A percentile compares a stretch with the other conserved stretches of the same genome.
Evolutionary conservation across 2,113 vertebrate species (phyloP).

Genomic region (Calypte anna): DNA sequence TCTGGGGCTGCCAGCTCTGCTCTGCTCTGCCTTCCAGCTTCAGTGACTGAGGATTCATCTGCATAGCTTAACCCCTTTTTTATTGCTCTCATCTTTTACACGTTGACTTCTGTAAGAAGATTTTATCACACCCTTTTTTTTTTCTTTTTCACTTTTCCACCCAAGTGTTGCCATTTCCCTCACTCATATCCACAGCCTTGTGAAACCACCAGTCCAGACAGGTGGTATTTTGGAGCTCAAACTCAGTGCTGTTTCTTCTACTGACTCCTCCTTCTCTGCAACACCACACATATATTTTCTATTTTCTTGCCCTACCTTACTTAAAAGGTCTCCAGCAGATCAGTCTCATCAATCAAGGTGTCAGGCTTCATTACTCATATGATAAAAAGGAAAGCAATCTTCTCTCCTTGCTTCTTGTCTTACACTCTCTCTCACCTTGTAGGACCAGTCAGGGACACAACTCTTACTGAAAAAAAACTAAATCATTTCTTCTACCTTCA

Average conservation of each 20-base stretch:
- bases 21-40: not conserved
- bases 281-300: not conserved
- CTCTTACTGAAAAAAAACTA: not conserved
- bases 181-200: not conserved
- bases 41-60: not conserved
- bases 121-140: not conserved
- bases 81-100: not conserved
- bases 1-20: not conserved
- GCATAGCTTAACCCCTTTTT: not conserved
- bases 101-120: not conserved
- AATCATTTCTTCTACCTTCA: not conserved
- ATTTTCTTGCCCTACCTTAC: not conserved
- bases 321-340: not conserved
- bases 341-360: conserved; percentile 15
- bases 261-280: not conserved
- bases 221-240: not conserved
- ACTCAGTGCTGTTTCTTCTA: not conserved
- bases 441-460: not conserved
- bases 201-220: not conserved
- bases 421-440: not conserved
- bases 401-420: not conserved
- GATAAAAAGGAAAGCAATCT: conserved; percentile 43
- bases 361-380: not conserved
- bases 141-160: not conserved
- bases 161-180: not conserved